Conservation (phyloP, 2,888 invertebrate species). For the Lycocerus yunnanus region DNA sequence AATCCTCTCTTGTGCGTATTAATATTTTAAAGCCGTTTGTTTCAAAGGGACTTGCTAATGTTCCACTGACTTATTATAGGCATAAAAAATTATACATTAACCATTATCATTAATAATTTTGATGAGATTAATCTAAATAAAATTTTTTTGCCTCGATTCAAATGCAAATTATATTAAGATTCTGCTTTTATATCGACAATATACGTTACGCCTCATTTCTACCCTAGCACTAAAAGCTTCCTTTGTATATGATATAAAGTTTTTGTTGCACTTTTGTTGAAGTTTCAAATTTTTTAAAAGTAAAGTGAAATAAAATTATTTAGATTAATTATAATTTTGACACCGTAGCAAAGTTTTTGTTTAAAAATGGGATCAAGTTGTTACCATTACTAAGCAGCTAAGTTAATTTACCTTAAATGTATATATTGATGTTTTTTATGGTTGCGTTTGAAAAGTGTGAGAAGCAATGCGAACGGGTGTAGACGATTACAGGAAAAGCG, state of each 20-base stretch:
- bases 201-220: conserved; percentile 34
- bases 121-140: not conserved
- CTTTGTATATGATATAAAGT: conserved; percentile 14
- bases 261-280: not conserved
- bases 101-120: not conserved
- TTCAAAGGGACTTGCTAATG: conserved; percentile 8
- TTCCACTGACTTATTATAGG: not conserved
- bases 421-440: not conserved
- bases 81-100: not conserved
- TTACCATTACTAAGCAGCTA: not conserved
- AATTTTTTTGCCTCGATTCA: conserved; percentile 37
- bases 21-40: conserved; percentile 21
- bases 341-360: not conserved
- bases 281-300: not conserved
- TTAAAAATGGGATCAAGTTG: not conserved
- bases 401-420: not conserved
- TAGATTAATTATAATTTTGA: conserved; percentile 1
- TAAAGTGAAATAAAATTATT: not conserved
- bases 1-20: conserved; percentile 14
- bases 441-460: not conserved
- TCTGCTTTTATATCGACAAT: conserved; percentile 49
- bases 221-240: conserved; percentile 26
- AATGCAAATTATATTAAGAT: conserved; percentile 51
- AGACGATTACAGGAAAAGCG: conserved; percentile 18
- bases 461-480: conserved; percentile 9